Evolutionary conservation across 1,140 invertebrate species (phyloP).

Genomic region (Drosophila teissieri): DNA sequence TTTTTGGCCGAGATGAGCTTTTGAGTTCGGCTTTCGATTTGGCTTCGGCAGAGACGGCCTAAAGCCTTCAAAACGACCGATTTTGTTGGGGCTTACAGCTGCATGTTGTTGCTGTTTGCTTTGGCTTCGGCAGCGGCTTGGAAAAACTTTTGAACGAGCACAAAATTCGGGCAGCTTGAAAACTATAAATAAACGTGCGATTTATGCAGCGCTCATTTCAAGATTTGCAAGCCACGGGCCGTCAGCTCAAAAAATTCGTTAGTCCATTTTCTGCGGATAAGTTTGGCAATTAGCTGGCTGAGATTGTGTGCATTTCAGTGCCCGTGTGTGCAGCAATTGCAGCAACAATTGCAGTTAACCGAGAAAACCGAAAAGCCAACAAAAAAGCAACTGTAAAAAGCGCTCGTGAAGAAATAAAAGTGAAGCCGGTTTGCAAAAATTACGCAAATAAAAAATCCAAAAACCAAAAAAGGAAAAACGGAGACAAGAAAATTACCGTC

Average conservation of each 20-base stretch:
- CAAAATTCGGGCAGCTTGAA: constrained; percentile 54
- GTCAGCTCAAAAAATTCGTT: constrained; percentile 52
- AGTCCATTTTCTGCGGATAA: constrained; percentile 52
- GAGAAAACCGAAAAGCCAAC: constrained; percentile 65
- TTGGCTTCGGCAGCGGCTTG: constrained; percentile 53
- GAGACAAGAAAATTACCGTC: constrained; percentile 55
- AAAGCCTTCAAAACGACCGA: constrained; percentile 64
- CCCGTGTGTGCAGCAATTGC: constrained; percentile 59
- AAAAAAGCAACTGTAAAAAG: constrained; percentile 47
- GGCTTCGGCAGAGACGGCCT: constrained; percentile 42
- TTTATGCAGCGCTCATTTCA: constrained; percentile 77
- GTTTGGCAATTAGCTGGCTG: constrained; percentile 47
- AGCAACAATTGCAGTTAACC: constrained; percentile 81
- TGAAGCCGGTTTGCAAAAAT: constrained; percentile 78
- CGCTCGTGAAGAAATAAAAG: constrained; percentile 74
- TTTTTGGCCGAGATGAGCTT: constrained; percentile 38
- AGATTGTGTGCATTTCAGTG: constrained; percentile 24
- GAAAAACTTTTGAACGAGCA: constrained; percentile 64
- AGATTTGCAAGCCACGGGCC: constrained; percentile 79
- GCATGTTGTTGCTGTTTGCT: constrained; percentile 27
- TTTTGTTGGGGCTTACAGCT: constrained; percentile 13
- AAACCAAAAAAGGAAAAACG: constrained; percentile 49
- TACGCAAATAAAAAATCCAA: constrained; percentile 62
- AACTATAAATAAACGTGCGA: constrained; percentile 84
- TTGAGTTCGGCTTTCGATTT: constrained; percentile 28